Conservation (phyloP, 2,888 invertebrate genomes). For the Noctua fimbriata region DNA sequence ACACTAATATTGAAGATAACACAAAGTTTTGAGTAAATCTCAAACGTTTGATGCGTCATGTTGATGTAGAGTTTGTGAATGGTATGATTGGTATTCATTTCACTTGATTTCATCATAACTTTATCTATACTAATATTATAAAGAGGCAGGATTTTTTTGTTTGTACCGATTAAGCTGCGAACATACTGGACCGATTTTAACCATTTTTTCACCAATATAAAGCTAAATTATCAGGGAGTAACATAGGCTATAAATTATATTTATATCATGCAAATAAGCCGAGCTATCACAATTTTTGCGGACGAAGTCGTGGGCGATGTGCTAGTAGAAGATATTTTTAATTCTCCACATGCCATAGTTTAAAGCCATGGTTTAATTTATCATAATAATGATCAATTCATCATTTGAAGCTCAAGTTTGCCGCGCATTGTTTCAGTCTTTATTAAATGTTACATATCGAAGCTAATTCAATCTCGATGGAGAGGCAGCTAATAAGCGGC, state of each 20-base stretch:
- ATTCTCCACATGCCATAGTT: no score
- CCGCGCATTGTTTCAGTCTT: conserved; percentile 80
- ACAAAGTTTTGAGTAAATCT: conserved; percentile 36
- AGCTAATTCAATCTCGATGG: conserved; percentile 87
- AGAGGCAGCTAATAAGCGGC: conserved; percentile 85
- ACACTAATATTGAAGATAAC: conserved; percentile 58
- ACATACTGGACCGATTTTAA: no score
- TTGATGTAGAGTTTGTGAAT: conserved; percentile 24
- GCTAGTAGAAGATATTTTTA: no score
- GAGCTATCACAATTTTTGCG: no score
- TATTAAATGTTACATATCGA: conserved; percentile 82
- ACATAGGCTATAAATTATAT: no score
- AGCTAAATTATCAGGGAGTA: no score
- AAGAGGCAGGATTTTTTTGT: no score
- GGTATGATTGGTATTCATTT: not conserved
- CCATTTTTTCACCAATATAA: no score
- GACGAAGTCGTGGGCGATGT: no score
- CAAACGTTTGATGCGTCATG: not conserved
- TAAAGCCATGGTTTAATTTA: conserved; percentile 25
- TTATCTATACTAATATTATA: no score
- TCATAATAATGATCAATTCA: conserved; percentile 34
- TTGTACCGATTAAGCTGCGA: no score
- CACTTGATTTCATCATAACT: not conserved
- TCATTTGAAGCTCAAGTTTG: conserved; percentile 41
- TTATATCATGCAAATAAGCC: no score